Conservation (phyloP, 2,113 vertebrate genomes). For the Maccullochella peelii region DNA sequence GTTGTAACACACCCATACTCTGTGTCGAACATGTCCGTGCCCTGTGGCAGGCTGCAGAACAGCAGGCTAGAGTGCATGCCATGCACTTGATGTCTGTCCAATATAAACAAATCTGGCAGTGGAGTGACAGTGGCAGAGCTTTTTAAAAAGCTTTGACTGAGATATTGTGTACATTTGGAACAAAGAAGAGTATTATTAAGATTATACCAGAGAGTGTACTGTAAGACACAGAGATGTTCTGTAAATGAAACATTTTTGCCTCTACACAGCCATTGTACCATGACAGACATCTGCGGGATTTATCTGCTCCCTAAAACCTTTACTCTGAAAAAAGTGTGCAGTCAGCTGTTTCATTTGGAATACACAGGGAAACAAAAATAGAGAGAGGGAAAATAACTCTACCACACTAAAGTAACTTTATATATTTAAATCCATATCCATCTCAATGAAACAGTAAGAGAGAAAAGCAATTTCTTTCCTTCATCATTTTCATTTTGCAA, state of each 20-base stretch:
- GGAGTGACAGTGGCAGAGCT: background rate
- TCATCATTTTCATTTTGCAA: constrained; percentile 18
- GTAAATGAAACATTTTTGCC: constrained; percentile 26
- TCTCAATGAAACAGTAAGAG: constrained; percentile 1
- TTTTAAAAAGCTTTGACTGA: background rate
- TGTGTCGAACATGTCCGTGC: constrained; percentile 3
- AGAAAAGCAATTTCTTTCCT: background rate
- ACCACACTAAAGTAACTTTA: background rate
- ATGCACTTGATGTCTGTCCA: background rate
- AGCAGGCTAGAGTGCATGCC: constrained; percentile 27
- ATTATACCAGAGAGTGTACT: background rate
- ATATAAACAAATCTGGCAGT: background rate
- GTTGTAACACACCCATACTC: background rate
- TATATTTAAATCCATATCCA: background rate
- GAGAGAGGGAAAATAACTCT: background rate
- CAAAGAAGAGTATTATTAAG: background rate
- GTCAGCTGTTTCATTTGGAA: constrained; percentile 30
- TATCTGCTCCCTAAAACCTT: constrained; percentile 24
- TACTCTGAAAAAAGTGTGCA: constrained; percentile 1
- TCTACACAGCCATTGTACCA: background rate
- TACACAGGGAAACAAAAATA: constrained; percentile 19
- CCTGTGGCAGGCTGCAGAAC: constrained; percentile 27
- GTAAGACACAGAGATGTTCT: constrained; percentile 4
- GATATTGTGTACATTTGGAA: background rate
- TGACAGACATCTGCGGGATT: constrained; percentile 44